Conservation (phyloP, 2,797 vertebrate genomes). For the Sebastes hubbsi region DNA sequence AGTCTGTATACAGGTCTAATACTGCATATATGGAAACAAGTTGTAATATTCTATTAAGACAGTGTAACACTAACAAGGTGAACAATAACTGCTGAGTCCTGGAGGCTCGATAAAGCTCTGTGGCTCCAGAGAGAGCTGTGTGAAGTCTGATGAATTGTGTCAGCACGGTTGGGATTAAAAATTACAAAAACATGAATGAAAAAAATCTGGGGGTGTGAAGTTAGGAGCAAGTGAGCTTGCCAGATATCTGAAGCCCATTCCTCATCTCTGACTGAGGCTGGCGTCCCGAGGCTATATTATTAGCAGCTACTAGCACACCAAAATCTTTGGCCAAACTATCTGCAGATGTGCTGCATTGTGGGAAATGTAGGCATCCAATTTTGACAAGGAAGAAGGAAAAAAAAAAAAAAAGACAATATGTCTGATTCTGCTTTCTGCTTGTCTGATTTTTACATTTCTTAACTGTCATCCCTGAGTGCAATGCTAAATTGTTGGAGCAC, state of each 20-base stretch:
- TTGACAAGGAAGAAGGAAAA: background rate
- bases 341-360: background rate
- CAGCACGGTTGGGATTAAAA: too few species aligned
- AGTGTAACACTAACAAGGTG: background rate
- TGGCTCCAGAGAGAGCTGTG: background rate
- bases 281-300: background rate
- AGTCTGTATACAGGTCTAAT: background rate
- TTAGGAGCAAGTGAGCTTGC: background rate
- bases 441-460: background rate
- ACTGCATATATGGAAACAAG: background rate
- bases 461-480: background rate
- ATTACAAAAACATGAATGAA: too few species aligned
- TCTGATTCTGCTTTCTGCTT: background rate
- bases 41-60: background rate
- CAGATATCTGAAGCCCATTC: background rate
- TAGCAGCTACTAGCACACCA: background rate
- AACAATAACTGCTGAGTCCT: background rate
- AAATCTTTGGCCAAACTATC: background rate
- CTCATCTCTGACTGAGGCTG: background rate
- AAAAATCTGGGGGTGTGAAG: background rate
- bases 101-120: background rate
- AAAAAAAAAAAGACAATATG: background rate
- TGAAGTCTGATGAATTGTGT: too few species aligned
- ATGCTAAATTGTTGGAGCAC: background rate
- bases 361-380: background rate